A percentile compares a stretch with the other conserved stretches of the same genome.
Conservation (phyloP, 2,797 vertebrate species). For the Poecilia picta region DNA sequence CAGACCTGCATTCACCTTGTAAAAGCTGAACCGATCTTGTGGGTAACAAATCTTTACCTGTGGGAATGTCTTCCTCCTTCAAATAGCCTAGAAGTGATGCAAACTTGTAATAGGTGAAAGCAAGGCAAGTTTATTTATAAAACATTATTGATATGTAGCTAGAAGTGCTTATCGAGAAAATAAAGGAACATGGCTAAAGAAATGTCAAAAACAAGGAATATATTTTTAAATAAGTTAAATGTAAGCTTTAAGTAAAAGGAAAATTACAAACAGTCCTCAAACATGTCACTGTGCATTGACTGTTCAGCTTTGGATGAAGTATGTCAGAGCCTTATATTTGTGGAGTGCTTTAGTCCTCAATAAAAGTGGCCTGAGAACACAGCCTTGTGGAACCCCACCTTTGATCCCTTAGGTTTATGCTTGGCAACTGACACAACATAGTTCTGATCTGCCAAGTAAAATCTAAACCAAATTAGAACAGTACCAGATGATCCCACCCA, state of each 20-base stretch:
- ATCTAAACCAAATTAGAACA: neutral
- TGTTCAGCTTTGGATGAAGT: too few relatives aligned
- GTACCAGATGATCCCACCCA: neutral
- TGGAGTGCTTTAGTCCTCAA: neutral
- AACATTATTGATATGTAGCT: neutral
- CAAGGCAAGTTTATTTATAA: neutral
- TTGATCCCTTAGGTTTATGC: neutral
- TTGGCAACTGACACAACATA: neutral
- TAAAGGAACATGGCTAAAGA: neutral
- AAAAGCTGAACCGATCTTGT: neutral
- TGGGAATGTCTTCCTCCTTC: constrained; percentile 25
- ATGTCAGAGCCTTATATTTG: too few relatives aligned
- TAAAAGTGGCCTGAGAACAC: neutral
- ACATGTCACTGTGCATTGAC: too few relatives aligned
- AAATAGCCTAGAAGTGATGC: constrained; percentile 28
- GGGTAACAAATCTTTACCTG: constrained; percentile 11
- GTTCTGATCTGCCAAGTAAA: neutral
- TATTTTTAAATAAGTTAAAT: neutral
- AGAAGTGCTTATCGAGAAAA: neutral
- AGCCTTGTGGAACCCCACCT: neutral
- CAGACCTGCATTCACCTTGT: neutral
- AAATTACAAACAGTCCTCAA: neutral
- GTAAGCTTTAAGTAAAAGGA: neutral
- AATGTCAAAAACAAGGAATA: neutral
- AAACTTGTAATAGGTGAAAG: neutral